Percentiles rank a stretch among this genome's conserved stretches.
phyloP scores from a whole-genome alignment of 2,888 invertebrate genomes.

The Pilophorus perplexus region DNA sequence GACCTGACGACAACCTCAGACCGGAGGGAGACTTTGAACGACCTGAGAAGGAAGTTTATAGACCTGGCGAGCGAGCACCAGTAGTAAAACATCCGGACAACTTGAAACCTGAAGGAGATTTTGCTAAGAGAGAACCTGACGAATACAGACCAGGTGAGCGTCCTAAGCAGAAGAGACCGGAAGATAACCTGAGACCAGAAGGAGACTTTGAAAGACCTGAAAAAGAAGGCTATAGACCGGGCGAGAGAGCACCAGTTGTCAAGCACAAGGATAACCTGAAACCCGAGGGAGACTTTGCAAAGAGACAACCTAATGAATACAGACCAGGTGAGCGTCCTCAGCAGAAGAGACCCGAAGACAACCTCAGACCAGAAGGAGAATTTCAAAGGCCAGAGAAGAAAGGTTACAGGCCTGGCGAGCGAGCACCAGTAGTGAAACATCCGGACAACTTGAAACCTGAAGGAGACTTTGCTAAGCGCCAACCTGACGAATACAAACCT shows the following conservation, averaged over 20 bases:
- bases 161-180: constrained; percentile 51
- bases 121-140: constrained; percentile 55
- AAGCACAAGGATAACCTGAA: constrained; percentile 51
- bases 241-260: constrained; percentile 50
- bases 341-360: constrained; percentile 51
- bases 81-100: constrained; percentile 53
- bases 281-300: constrained; percentile 55
- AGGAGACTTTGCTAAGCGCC: constrained; percentile 57
- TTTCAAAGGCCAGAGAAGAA: constrained; percentile 53
- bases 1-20: constrained; percentile 55
- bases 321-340: constrained; percentile 50
- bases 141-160: constrained; percentile 55
- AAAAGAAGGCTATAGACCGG: constrained; percentile 47
- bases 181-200: constrained; percentile 58
- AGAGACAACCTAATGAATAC: constrained; percentile 49
- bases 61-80: constrained; percentile 51
- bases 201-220: constrained; percentile 55
- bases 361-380: constrained; percentile 60
- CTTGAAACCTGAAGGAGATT: constrained; percentile 60
- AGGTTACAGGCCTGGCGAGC: constrained; percentile 55
- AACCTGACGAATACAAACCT: constrained; percentile 50
- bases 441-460: constrained; percentile 57
- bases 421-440: constrained; percentile 55
- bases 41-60: constrained; percentile 55
- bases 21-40: constrained; percentile 60